Conservation (phyloP, 2,797 vertebrate genomes). For the Gymnoscopelus microlampas region DNA sequence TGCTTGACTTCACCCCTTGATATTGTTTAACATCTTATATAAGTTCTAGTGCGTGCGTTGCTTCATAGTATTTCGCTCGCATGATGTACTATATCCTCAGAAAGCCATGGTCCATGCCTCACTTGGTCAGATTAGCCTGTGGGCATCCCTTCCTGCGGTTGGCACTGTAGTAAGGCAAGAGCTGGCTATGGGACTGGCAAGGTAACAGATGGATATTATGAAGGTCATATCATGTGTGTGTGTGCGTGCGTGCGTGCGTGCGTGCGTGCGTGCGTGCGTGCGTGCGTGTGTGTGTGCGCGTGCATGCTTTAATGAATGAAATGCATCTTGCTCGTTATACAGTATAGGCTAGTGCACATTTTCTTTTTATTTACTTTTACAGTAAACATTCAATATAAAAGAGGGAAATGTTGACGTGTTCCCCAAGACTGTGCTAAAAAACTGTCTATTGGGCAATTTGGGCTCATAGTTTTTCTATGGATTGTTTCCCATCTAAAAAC, state of each 20-base stretch:
- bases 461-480: too few species aligned
- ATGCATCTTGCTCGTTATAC: too few species aligned
- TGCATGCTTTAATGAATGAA: neutral
- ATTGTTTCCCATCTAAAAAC: too few species aligned
- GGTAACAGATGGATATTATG: slow-evolving; percentile 73
- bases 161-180: slow-evolving; percentile 55
- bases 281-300: slow-evolving; percentile 22
- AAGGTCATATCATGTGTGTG: slow-evolving; percentile 66
- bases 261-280: neutral
- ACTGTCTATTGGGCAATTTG: too few species aligned
- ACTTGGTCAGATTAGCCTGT: slow-evolving; percentile 75
- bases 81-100: slow-evolving; percentile 48
- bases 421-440: too few species aligned
- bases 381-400: too few species aligned
- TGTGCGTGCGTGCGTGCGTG: slow-evolving; percentile 8
- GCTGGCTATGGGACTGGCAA: slow-evolving; percentile 53
- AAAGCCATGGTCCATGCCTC: slow-evolving; percentile 68
- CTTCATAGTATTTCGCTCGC: slow-evolving; percentile 60
- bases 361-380: too few species aligned
- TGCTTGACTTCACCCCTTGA: slow-evolving; percentile 36
- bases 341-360: too few species aligned
- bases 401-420: too few species aligned
- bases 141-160: slow-evolving; percentile 67
- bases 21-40: slow-evolving; percentile 45
- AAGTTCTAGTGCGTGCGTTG: slow-evolving; percentile 53